Evolutionary conservation across 2,113 vertebrate species (phyloP).

Genomic region (Amphiprion percula): DNA sequence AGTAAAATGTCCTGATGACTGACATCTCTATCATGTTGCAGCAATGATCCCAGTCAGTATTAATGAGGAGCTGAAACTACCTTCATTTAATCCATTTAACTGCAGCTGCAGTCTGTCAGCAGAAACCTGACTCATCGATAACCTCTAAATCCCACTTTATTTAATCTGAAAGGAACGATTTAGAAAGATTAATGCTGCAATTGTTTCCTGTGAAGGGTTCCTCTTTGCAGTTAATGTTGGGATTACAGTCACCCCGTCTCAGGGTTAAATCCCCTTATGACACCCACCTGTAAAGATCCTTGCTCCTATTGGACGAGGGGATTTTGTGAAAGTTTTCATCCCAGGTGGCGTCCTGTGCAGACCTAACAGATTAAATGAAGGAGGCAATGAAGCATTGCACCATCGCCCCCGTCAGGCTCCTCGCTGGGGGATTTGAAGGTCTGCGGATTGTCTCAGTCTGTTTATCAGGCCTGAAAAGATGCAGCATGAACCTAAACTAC

Average conservation of each 20-base stretch:
- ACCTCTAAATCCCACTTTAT: conserved; percentile 10
- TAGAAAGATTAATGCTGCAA: conserved; percentile 30
- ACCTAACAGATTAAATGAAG: conserved; percentile 11
- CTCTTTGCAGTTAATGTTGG: conserved; percentile 22
- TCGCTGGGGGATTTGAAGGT: conserved; percentile 7
- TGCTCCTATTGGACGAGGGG: not conserved
- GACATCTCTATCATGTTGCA: not conserved
- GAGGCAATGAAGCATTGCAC: conserved; percentile 8
- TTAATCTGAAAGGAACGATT: conserved; percentile 41
- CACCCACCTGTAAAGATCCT: not conserved
- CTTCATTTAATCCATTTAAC: not conserved
- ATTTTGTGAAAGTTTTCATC: conserved; percentile 11
- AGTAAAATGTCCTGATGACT: not conserved
- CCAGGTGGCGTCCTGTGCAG: not conserved
- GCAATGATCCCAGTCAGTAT: not conserved
- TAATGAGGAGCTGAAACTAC: not conserved
- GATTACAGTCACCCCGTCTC: conserved; percentile 31
- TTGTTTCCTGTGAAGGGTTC: conserved; percentile 29
- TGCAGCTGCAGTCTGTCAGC: not conserved
- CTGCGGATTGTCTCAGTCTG: conserved; percentile 10
- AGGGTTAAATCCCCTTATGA: conserved; percentile 49
- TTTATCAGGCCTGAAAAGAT: conserved; percentile 31
- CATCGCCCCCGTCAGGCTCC: conserved; percentile 22
- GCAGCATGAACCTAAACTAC: conserved; percentile 25
- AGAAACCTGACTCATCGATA: not conserved